These are phyloP conservation scores for Holotrichia oblita DNA, from an alignment of 1,140 invertebrate species.

Conservation along the genomic window DNA sequence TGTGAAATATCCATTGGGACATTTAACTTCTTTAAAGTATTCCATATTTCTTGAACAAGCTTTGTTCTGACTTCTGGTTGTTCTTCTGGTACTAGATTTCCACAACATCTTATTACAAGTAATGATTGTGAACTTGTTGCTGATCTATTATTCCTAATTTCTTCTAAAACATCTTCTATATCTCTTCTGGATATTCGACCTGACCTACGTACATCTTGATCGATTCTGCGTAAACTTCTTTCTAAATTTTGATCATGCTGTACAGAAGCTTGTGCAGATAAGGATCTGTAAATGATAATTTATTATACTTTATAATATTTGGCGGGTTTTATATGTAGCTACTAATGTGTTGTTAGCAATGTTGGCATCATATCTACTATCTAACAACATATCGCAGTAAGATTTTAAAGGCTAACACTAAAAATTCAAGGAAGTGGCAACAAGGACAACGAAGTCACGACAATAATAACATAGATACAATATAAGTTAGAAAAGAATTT, in stretches of 20 bases:
- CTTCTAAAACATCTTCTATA: constrained; percentile 77
- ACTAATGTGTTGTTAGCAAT: too few species aligned
- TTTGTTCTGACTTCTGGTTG: constrained; percentile 75
- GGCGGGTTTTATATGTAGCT: too few species aligned
- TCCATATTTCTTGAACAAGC: constrained; percentile 80
- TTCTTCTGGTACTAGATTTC: constrained; percentile 79
- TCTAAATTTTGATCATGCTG: constrained; percentile 69
- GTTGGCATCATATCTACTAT: too few species aligned
- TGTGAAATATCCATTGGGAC: constrained; percentile 84
- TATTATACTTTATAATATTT: too few species aligned
- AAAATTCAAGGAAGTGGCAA: too few species aligned
- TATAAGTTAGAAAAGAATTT: too few species aligned
- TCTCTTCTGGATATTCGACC: constrained; percentile 75
- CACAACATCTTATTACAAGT: constrained; percentile 81
- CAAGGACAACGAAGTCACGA: too few species aligned
- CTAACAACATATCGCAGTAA: too few species aligned
- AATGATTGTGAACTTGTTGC: constrained; percentile 79
- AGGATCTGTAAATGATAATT: constrained; percentile 54
- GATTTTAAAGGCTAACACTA: too few species aligned
- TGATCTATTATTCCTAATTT: constrained; percentile 70
- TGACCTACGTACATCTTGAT: constrained; percentile 73
- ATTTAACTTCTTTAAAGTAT: constrained; percentile 74
- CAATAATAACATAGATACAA: too few species aligned
- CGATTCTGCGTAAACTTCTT: constrained; percentile 70
- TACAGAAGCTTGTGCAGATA: constrained; percentile 57